A percentile compares a stretch with the other conserved stretches of the same genome.
Evolutionary conservation across 1,140 invertebrate genomes (phyloP).

Genomic region (Araneus ventricosus): DNA sequence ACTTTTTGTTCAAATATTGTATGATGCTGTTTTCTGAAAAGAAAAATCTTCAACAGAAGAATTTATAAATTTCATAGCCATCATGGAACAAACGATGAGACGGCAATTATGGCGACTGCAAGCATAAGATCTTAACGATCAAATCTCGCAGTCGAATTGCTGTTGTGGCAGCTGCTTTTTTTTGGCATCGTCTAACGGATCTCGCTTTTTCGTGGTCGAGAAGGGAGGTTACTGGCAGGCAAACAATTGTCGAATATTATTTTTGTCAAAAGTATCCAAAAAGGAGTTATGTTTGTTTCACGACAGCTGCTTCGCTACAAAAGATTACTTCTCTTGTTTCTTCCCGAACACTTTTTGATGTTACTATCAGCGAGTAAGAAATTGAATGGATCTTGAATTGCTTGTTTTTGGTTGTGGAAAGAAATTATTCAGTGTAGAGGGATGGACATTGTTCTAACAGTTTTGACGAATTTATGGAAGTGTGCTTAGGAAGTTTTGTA

Average conservation of each 20-base stretch:
- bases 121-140: background rate
- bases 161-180: background rate
- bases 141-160: background rate
- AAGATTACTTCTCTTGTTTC: background rate
- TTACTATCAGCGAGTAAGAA: background rate
- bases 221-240: background rate
- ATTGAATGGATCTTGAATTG: background rate
- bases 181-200: background rate
- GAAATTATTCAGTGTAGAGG: too few relatives aligned
- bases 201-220: background rate
- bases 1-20: too few relatives aligned
- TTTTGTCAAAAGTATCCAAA: conserved; percentile 24
- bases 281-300: background rate
- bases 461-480: too few relatives aligned
- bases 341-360: background rate
- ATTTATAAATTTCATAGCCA: too few relatives aligned
- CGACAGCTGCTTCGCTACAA: background rate
- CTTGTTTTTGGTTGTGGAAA: background rate
- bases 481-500: too few relatives aligned
- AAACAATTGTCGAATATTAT: background rate
- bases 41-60: too few relatives aligned
- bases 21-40: too few relatives aligned
- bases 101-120: background rate
- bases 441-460: too few relatives aligned
- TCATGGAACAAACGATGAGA: too few relatives aligned